A percentile compares a stretch with the other conserved stretches of the same genome.
These are phyloP conservation scores for Tapirus indicus DNA, from an alignment of 2,797 vertebrate genomes.

Conservation along the genomic window DNA sequence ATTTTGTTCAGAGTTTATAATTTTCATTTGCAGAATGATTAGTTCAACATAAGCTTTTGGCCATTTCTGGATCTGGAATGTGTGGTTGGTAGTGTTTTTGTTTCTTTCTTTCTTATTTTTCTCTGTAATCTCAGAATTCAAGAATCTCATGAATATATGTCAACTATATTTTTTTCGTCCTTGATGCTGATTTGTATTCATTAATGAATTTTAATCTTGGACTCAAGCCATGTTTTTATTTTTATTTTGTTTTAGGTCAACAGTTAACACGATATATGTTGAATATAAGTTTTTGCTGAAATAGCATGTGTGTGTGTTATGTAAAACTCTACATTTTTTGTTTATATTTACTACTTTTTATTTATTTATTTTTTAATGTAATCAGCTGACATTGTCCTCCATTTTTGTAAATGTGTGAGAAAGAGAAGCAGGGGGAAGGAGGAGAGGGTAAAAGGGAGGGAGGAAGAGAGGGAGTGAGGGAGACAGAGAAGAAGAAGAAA, in stretches of 20 bases:
- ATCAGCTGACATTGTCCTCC: not conserved
- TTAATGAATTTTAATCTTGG: not conserved
- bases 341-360: not conserved
- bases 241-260: not conserved
- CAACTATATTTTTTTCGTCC: not conserved
- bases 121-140: not conserved
- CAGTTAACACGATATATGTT: not conserved
- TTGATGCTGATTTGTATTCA: not conserved
- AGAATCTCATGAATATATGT: not conserved
- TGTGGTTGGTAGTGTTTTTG: not conserved
- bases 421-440: not conserved
- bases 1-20: not conserved
- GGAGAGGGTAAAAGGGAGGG: not conserved
- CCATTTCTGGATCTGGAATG: not conserved
- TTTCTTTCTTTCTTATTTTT: not conserved
- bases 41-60: not conserved
- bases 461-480: not conserved
- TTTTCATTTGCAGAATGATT: not conserved
- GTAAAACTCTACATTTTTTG: not conserved
- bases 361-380: not conserved
- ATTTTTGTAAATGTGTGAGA: not conserved
- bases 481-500: accelerated
- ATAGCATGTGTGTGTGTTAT: not conserved
- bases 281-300: not conserved
- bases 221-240: not conserved